phyloP scores from a whole-genome alignment of 2,888 invertebrate species.

The Xanthorhoe spadicearia region DNA sequence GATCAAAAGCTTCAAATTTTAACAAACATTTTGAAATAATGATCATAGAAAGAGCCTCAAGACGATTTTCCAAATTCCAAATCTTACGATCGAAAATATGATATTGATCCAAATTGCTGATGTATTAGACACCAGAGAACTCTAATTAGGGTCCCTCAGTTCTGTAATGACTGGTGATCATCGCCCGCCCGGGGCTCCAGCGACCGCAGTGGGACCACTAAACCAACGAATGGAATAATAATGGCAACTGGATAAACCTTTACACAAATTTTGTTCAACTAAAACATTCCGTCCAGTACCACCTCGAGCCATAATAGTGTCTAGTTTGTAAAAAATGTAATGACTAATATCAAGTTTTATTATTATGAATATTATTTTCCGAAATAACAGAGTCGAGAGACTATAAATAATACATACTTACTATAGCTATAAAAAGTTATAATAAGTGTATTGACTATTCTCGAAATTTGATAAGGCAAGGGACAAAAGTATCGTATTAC shows the following conservation, averaged over 20 bases:
- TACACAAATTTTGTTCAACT: constrained; percentile 14
- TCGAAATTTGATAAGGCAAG: constrained; percentile 39
- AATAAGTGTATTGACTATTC: constrained; percentile 39
- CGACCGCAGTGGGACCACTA: constrained; percentile 36
- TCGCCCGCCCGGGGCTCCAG: constrained; percentile 49
- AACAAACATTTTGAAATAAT: constrained; percentile 3
- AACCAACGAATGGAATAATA: constrained; percentile 44
- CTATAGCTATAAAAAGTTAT: constrained; percentile 32
- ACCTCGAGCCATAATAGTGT: neutral
- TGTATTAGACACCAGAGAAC: constrained; percentile 52
- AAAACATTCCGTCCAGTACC: neutral
- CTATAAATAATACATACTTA: constrained; percentile 26
- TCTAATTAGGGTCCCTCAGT: constrained; percentile 57
- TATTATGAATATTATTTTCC: constrained; percentile 7
- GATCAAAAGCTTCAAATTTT: neutral
- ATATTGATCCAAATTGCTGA: constrained; percentile 42
- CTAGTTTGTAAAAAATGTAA: neutral
- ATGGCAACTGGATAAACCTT: constrained; percentile 46
- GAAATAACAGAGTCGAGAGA: constrained; percentile 1
- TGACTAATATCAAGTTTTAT: constrained; percentile 14
- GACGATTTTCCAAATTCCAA: constrained; percentile 24
- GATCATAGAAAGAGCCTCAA: constrained; percentile 14
- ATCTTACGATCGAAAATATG: constrained; percentile 35
- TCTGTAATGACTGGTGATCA: constrained; percentile 54
- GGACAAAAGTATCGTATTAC: constrained; percentile 70